A percentile compares a stretch with the other conserved stretches of the same genome.
Evolutionary conservation across 2,113 vertebrate species (phyloP).

Genomic region (Chamaetylas fuelleborni): DNA sequence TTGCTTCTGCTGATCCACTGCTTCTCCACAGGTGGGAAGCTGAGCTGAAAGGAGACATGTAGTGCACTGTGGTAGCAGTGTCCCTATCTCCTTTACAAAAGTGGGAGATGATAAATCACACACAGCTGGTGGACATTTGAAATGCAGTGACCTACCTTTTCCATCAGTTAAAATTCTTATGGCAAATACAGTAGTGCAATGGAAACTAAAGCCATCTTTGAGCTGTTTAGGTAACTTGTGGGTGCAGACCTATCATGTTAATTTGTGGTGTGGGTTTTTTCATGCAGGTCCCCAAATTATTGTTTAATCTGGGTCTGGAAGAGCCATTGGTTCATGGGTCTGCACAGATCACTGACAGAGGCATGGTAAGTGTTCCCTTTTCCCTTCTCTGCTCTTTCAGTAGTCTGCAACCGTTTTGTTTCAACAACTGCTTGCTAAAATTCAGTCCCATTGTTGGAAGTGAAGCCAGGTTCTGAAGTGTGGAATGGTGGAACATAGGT

Average conservation of each 20-base stretch:
- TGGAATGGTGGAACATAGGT: background rate
- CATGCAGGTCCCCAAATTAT: constrained; percentile 84
- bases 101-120: background rate
- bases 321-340: constrained; percentile 85
- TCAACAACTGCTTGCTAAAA: background rate
- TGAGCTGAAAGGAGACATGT: background rate
- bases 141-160: background rate
- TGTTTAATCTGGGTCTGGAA: constrained; percentile 79
- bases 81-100: background rate
- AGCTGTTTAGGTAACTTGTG: background rate
- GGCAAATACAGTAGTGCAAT: background rate
- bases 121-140: background rate
- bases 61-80: background rate
- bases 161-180: background rate
- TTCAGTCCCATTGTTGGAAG: background rate
- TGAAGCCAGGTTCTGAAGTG: background rate
- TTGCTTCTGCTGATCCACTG: background rate
- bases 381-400: background rate
- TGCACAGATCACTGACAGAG: constrained; percentile 84
- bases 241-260: background rate
- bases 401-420: background rate
- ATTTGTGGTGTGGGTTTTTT: constrained; percentile 3
- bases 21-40: background rate
- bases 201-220: background rate
- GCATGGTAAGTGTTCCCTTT: constrained; percentile 77